A percentile compares a stretch with the other conserved stretches of the same genome.
Conservation (phyloP, 2,888 invertebrate species). For the Muschampia plurimacula region DNA sequence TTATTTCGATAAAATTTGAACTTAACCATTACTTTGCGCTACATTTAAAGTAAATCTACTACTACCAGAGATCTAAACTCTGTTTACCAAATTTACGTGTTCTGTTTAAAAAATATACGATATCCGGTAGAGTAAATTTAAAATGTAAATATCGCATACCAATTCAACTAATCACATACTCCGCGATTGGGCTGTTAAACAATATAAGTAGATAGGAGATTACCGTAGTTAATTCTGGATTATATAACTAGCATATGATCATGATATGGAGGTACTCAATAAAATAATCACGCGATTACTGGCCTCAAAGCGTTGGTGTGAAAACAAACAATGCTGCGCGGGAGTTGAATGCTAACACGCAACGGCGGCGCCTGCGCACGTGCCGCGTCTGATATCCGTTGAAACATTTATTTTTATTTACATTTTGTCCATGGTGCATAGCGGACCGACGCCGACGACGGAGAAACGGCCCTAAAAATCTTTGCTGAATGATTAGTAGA, state of each 20-base stretch:
- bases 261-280: slow-evolving; percentile 58
- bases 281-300: slow-evolving; percentile 72
- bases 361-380: slow-evolving; percentile 69
- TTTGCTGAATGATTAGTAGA: slow-evolving; percentile 45
- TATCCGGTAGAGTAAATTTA: slow-evolving; percentile 8
- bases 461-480: slow-evolving; percentile 48
- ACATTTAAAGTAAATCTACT: not conserved
- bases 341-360: slow-evolving; percentile 74
- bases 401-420: slow-evolving; percentile 78
- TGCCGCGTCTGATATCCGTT: slow-evolving; percentile 65
- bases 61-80: not conserved
- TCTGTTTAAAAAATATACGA: not conserved
- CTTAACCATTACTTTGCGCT: not conserved
- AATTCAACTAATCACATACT: slow-evolving; percentile 20
- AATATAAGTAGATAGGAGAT: slow-evolving; percentile 7
- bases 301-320: slow-evolving; percentile 58
- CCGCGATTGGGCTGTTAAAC: slow-evolving; percentile 8
- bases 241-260: slow-evolving; percentile 57
- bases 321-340: slow-evolving; percentile 74
- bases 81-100: not conserved
- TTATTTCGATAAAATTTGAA: not conserved
- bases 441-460: slow-evolving; percentile 45
- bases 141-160: slow-evolving; percentile 17
- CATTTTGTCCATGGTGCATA: slow-evolving; percentile 60
- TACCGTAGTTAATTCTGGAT: slow-evolving; percentile 40